phyloP scores from a whole-genome alignment of 2,113 vertebrate genomes.

The Drymodes brunneopygia region DNA sequence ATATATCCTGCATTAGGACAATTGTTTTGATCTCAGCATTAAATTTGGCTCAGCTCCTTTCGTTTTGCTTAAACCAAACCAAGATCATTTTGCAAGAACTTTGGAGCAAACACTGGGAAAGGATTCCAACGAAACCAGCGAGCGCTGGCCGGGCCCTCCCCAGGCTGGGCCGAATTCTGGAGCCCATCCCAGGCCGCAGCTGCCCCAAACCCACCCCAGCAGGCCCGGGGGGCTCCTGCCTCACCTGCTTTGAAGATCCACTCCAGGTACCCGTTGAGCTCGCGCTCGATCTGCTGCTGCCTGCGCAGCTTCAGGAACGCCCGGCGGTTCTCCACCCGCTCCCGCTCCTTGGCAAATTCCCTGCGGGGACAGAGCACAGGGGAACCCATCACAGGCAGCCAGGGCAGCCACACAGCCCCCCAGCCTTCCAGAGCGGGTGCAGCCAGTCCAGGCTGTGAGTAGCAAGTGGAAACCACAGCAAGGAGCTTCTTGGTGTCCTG shows the following conservation, averaged over 20 bases:
- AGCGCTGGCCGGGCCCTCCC: neutral
- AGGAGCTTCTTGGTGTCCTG: rapidly evolving
- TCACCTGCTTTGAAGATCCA: conserved; percentile 98
- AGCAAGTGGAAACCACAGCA: neutral
- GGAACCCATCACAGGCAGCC: neutral
- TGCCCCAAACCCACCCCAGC: rapidly evolving
- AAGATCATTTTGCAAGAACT: neutral
- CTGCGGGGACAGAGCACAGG: conserved; percentile 49
- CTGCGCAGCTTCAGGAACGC: conserved; percentile 94
- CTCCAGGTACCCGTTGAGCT: conserved; percentile 92
- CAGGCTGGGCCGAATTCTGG: neutral
- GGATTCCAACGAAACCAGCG: rapidly evolving
- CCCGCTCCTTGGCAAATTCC: conserved; percentile 94
- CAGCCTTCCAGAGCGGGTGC: no score
- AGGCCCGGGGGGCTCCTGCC: neutral
- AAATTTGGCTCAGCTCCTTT: neutral
- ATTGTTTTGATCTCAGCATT: neutral
- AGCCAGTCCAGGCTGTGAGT: rapidly evolving
- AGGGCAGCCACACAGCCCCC: neutral
- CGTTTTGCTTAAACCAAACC: neutral
- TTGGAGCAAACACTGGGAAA: neutral
- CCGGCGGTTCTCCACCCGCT: conserved; percentile 92
- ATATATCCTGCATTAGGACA: neutral
- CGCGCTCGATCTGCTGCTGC: conserved; percentile 94
- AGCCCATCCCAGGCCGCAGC: neutral